Percentiles rank a stretch among this genome's conserved stretches.
Evolutionary conservation across 2,113 vertebrate species (phyloP).

Genomic region (Nothocercus nigrocapillus): DNA sequence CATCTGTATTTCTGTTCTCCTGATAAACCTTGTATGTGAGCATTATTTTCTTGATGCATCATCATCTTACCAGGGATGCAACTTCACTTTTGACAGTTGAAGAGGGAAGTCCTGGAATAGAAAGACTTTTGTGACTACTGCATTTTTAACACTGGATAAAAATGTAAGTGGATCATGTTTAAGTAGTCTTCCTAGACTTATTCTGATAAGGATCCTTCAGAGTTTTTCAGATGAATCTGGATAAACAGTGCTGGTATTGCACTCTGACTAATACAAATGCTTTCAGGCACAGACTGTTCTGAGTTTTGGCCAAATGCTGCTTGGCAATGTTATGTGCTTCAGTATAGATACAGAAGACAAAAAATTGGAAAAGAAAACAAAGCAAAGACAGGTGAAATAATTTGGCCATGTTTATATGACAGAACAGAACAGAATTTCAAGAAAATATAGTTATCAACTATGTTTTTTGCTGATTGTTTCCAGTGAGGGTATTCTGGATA

Average conservation of each 20-base stretch:
- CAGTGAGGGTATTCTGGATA: neutral
- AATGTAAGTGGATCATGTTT: neutral
- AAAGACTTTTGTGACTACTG: neutral
- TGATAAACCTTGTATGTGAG: neutral
- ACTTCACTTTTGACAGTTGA: neutral
- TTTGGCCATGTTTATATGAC: neutral
- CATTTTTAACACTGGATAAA: neutral
- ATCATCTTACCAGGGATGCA: neutral
- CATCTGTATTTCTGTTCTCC: neutral
- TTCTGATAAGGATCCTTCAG: neutral
- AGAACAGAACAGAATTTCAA: neutral
- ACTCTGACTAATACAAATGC: neutral
- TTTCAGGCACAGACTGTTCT: neutral
- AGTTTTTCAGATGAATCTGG: neutral
- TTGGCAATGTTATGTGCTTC: neutral
- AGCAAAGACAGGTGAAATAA: neutral
- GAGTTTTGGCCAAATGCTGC: neutral
- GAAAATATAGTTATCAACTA: neutral
- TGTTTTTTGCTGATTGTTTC: neutral
- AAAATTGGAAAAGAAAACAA: neutral
- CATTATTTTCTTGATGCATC: rapidly evolving
- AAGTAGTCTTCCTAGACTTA: neutral
- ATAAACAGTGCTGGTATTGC: neutral
- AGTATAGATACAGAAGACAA: neutral
- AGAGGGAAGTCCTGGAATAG: neutral